Evolutionary conservation across 2,888 invertebrate species (phyloP), one percentile per base, ranked within the genome.

Genomic region (Julus scandinavius): DNA sequence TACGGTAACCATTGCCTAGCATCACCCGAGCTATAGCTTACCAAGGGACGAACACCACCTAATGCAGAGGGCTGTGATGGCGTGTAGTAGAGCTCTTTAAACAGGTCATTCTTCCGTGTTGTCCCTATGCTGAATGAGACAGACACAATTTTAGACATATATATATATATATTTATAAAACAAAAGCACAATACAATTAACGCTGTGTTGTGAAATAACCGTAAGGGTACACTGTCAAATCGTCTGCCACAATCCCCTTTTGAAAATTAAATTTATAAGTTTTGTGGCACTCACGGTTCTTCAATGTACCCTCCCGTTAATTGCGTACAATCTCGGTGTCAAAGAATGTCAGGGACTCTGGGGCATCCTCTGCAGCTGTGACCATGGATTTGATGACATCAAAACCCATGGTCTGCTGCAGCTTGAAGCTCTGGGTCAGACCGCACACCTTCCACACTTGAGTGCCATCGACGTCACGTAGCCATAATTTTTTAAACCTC

Each of bases 401-500:
- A 88, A 90, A 90, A 87, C 90, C 90, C 3, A 91, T 87, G 5
- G 85, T 80, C 15, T 89, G 86, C 5, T 83, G 45, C 45, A 88
- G 90, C 41, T 84, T 87, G 45, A 89, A 90, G 80, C 90, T 90
- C 15, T 91, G 87, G 20, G 89, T 89, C 17, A 91, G 89, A 2
- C 91, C 91, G 87, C 90, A 90, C 0, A 91, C 90, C 89, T 91
- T 91, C 84, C 91, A 90, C 11, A 89, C 89, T 72, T 89, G 88
- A 40, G 89, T 89, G 11, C 89, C 88, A 29, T 88, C 86, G 17
- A 49, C 29, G 54, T 15, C 45, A 89, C 90, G 88, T 91, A 92
- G 1, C 90, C 91, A 89, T 92, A 91, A 89, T 91, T 91, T 89
- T 92, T 92, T 2, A 92, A 91, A 0, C 92, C 92, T 0, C 91